These are phyloP conservation scores for Sinopyrophorus schimmeli DNA, from an alignment of 2,888 invertebrate species.

Conservation along the genomic window DNA sequence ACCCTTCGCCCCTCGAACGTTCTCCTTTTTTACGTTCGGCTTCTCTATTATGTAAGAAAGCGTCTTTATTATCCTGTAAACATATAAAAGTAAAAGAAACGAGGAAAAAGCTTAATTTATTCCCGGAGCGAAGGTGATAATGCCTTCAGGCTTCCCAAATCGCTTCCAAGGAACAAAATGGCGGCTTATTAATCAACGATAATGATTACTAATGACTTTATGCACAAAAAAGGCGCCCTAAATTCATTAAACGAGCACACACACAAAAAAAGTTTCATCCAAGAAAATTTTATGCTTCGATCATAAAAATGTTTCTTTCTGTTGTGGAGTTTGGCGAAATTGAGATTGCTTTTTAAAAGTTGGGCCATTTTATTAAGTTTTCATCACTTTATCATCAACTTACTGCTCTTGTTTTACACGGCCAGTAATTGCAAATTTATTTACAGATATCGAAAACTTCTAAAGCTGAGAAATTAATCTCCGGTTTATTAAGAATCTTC, in stretches of 20 bases:
- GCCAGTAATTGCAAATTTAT: slow-evolving; percentile 22
- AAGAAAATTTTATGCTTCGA: slow-evolving; percentile 17
- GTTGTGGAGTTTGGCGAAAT: slow-evolving; percentile 17
- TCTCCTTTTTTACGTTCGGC: slow-evolving; percentile 6
- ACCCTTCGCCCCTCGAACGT: too few relatives aligned
- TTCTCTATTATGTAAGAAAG: slow-evolving; percentile 16
- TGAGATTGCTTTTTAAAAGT: slow-evolving; percentile 19
- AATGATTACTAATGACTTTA: slow-evolving; percentile 26
- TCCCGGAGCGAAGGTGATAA: slow-evolving; percentile 21
- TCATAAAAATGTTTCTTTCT: slow-evolving; percentile 18
- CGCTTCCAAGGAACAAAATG: slow-evolving; percentile 20
- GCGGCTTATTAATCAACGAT: slow-evolving; percentile 23
- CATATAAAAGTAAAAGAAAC: slow-evolving; percentile 19
- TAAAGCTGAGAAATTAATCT: slow-evolving; percentile 16
- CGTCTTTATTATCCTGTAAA: slow-evolving; percentile 19
- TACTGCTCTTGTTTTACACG: slow-evolving; percentile 16
- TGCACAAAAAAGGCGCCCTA: slow-evolving; percentile 16
- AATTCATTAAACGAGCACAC: slow-evolving; percentile 15
- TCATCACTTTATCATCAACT: slow-evolving; percentile 19
- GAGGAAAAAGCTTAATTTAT: slow-evolving; percentile 25
- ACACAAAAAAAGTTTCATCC: slow-evolving; percentile 15
- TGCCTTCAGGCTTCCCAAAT: slow-evolving; percentile 20
- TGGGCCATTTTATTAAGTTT: slow-evolving; percentile 21
- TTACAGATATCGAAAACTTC: slow-evolving; percentile 21
- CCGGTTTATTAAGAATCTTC: slow-evolving; percentile 19